Evolutionary conservation across 2,888 invertebrate species (phyloP).

Genomic region (Tenthredo mesomela): DNA sequence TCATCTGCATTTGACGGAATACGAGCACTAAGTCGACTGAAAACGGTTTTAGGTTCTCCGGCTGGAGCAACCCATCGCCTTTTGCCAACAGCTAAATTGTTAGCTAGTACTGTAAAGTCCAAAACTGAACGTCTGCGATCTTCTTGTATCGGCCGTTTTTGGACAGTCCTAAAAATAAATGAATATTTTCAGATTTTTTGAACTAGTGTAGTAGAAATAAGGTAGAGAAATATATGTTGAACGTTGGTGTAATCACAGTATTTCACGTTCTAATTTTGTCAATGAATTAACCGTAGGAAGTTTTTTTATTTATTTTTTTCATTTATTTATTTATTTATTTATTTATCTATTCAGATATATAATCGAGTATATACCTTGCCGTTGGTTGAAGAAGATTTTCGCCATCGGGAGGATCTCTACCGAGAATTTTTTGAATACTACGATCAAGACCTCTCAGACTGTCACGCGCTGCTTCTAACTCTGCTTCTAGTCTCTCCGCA

Average conservation of each 20-base stretch:
- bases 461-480: constrained; percentile 75
- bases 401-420: constrained; percentile 75
- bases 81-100: constrained; percentile 70
- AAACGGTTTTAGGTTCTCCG: constrained; percentile 75
- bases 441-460: constrained; percentile 74
- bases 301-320: background rate
- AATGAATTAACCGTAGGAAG: background rate
- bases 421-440: constrained; percentile 75
- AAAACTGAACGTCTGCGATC: constrained; percentile 70
- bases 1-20: constrained; percentile 75
- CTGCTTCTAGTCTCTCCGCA: constrained; percentile 73
- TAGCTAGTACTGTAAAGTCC: constrained; percentile 68
- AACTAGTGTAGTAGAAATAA: no score
- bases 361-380: constrained; percentile 62
- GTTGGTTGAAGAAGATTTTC: constrained; percentile 71
- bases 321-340: no score
- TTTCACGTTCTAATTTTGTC: no score
- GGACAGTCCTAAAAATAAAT: constrained; percentile 64
- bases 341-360: background rate
- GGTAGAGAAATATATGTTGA: no score
- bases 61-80: constrained; percentile 70
- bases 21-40: constrained; percentile 75
- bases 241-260: no score
- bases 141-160: constrained; percentile 73
- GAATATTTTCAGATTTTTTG: background rate